Base-by-base conservation (phyloP, 2,888 invertebrate genomes). In the Prostheceraeus crozeri region DNA sequence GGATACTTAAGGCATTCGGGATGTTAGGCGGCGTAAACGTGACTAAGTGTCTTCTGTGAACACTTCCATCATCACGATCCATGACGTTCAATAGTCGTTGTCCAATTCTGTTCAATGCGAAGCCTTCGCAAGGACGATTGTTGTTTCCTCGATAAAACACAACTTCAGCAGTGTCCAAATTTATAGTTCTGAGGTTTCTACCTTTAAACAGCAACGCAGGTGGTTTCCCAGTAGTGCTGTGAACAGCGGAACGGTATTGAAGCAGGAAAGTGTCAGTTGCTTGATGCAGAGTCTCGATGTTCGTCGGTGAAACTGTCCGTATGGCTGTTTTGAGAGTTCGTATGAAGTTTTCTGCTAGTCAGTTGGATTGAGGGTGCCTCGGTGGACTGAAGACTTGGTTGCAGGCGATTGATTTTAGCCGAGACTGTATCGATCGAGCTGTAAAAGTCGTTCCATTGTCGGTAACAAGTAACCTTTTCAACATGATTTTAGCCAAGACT, bases 371-470 rank as follows among this genome's bases (percentile, higher is more conserved):
- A 19, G 40, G 40, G 21, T 40, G 40, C 21, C 40, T 40, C 21
- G 40, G 40, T 16, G 19, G 14, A 23, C 19, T 16, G 21, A 40
- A 40, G 6, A 40, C 14, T 16, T 40, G 40, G 21, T 40, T 6
- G n/a, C n/a, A n/a, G n/a, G 21, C 6, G 6, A 40, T 14, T 40
- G 40, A 16, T 40, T 40, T 40, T 4, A 40, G 40, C 40, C 40
- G 19, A 16, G n/a, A 14, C n/a, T 6, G n/a, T 14, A 40, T 16
- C 19, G n/a, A 14, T 19, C 19, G 14, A 40, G 14, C 40, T 4
- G 40, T 40, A n/a, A 40, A 40, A 40, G n/a, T 14, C 19, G 40
- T 40, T 14, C 40, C 8, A 8, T 40, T 40, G 19, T 40, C 40
- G n/a, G n/a, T n/a, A n/a, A n/a, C n/a, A n/a, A n/a, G n/a, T n/a